phyloP scores from a whole-genome alignment of 1,140 invertebrate species.

The Venturia canescens region DNA sequence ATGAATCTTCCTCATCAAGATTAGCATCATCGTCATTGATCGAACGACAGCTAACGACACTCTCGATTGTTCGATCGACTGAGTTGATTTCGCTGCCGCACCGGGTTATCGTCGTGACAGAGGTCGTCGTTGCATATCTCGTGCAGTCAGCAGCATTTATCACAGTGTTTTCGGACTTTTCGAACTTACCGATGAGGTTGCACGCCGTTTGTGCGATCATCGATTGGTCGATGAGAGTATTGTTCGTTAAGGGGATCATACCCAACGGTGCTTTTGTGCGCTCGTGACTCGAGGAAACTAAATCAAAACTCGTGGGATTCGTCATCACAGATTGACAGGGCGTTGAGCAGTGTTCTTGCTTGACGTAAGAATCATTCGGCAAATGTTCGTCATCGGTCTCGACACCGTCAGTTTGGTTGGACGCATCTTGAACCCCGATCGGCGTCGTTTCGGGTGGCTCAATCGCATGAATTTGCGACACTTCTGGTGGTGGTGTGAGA shows the following conservation, averaged over 20 bases:
- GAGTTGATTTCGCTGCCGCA: slow-evolving; percentile 60
- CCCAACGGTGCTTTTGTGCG: slow-evolving; percentile 56
- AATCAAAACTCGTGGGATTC: slow-evolving; percentile 61
- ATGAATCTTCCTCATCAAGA: slow-evolving; percentile 51
- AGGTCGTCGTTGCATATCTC: slow-evolving; percentile 57
- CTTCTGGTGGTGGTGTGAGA: slow-evolving; percentile 80
- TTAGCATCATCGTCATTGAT: slow-evolving; percentile 29
- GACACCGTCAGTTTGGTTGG: slow-evolving; percentile 86
- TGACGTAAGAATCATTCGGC: slow-evolving; percentile 61
- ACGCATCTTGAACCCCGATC: slow-evolving; percentile 84
- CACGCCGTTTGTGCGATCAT: slow-evolving; percentile 36
- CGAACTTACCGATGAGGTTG: slow-evolving; percentile 63
- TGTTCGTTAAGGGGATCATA: not conserved
- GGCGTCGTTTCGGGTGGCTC: slow-evolving; percentile 62
- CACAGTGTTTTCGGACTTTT: slow-evolving; percentile 68
- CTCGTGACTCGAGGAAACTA: slow-evolving; percentile 66
- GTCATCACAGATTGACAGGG: slow-evolving; percentile 60
- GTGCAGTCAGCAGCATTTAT: slow-evolving; percentile 67
- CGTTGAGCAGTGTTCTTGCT: slow-evolving; percentile 69
- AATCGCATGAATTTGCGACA: slow-evolving; percentile 68
- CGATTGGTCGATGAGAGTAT: not conserved
- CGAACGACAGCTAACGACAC: slow-evolving; percentile 62
- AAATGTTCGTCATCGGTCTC: slow-evolving; percentile 69
- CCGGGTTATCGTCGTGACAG: slow-evolving; percentile 54
- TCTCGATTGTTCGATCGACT: slow-evolving; percentile 68